Base-by-base conservation (phyloP, 2,797 vertebrate genomes). In the Enteromius unitaeniatus region DNA sequence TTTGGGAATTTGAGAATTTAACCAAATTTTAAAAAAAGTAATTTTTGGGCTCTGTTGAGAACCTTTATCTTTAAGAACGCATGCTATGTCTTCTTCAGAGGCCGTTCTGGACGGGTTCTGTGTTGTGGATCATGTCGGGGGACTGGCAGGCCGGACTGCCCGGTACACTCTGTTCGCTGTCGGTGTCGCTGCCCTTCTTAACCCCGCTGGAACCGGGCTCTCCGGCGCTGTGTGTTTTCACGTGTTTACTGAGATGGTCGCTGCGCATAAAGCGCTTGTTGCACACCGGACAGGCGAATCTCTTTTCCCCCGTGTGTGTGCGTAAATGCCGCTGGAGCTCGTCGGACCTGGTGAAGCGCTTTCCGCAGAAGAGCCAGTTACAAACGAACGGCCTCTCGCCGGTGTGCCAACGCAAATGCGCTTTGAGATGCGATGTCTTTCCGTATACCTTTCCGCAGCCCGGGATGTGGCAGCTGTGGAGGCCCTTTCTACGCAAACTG, bases 351-450 rank as follows among this genome's bases (percentile, higher is more conserved):
- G 96, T 98, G 86, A 99, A 99, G 42, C 97, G 94, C 26, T 99
- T 99, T 74, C 96, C 97, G n/a, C 97, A 99, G 88, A 97, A 97
- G 15, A 97, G 95, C 95, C 97, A 98, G 89, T 97, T 98, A 94
- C 97, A 99, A 65, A 97, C 95, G 51, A 97, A 97, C 40, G 97
- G 97, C 79, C 97, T 90, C 92, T 99, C 95, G 4, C 95, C 95
- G 34, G 96, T 97, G 94, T 97, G 97, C 97, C 97, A 98, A 91
- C 97, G 96, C 92, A 97, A 93, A 92, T 97, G 97, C 7, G 97
- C 97, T 90, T 97, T 97, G 76, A 97, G 93, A 91, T 97, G 96
- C 31, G 96, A 97, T 0, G 96, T 97, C 90, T 97, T 97, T 14
- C 96, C 96, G 85, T 97, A 97, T 8, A 97, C 96, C 80, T 98